Conservation (phyloP, 2,113 vertebrate species). For the Atractosteus spatula region DNA sequence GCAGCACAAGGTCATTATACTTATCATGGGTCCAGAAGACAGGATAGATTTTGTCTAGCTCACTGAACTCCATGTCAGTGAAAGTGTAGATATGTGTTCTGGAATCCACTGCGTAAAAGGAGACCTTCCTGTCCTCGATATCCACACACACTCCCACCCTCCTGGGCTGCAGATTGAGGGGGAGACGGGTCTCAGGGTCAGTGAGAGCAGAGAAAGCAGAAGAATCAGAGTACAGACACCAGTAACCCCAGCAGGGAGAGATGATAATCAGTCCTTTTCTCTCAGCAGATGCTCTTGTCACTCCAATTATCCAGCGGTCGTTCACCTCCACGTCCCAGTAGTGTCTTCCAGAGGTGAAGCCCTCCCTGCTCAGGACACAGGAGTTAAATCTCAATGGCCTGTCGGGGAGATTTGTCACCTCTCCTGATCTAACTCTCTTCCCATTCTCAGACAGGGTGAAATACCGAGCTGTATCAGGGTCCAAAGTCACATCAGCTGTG, state of each 20-base stretch:
- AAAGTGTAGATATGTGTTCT: slow-evolving; percentile 10
- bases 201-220: neutral
- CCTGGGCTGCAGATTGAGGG: neutral
- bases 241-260: slow-evolving; percentile 11
- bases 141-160: slow-evolving; percentile 15
- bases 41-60: slow-evolving; percentile 12
- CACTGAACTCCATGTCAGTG: slow-evolving; percentile 13
- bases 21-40: slow-evolving; percentile 3
- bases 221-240: slow-evolving; percentile 9
- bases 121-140: slow-evolving; percentile 6
- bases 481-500: slow-evolving; percentile 19
- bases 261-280: slow-evolving; percentile 16
- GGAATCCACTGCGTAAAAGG: slow-evolving; percentile 11
- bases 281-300: slow-evolving; percentile 3
- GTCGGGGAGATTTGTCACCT: neutral
- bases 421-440: neutral
- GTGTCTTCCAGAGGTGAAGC: slow-evolving; percentile 22
- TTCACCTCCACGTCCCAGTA: slow-evolving; percentile 27
- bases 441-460: slow-evolving; percentile 5
- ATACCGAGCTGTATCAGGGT: slow-evolving; percentile 14
- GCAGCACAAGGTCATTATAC: neutral
- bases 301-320: slow-evolving; percentile 11
- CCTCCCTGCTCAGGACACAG: slow-evolving; percentile 12
- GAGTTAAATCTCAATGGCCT: slow-evolving; percentile 12
- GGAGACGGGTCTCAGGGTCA: neutral